Evolutionary conservation across 2,888 invertebrate genomes (phyloP), one percentile per base, ranked within the genome.

Genomic region (Trilocha varians): DNA sequence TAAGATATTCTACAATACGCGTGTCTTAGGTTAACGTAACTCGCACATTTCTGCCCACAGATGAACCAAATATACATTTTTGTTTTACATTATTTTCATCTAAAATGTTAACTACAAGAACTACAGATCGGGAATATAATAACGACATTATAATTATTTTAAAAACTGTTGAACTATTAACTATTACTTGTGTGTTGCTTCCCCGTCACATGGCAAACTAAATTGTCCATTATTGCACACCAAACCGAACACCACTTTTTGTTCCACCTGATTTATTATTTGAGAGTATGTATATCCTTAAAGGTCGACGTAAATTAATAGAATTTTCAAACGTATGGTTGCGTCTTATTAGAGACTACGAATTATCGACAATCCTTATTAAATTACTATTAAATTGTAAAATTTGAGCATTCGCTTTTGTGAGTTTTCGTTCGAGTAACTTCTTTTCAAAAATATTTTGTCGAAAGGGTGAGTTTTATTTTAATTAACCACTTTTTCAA

Each of bases 141-240:
- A 60, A 54, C 51, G 65, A 64, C 61, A 57, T 56, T 54, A 57
- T 61, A 42, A 57, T 57, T 65, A 59, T 56, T 66, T n/a, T n/a
- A n/a, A 70, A 65, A 59, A 64, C 51, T 63, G 57, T 55, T 63
- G 62, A 62, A 59, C 58, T 65, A 59, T 58, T 62, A 62, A 59
- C 49, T 58, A 50, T 57, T 58, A 54, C 60, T 68, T 62, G 55
- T 57, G 52, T 59, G 61, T 49, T 78, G 82, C 82, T 83, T 83
- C 83, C 84, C 76, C 82, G 82, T 82, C 80, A 64, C 58, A 73
- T 64, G 67, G 70, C 78, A 72, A 75, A 72, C 70, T 61, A 70
- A 68, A 78, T 74, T 73, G 83, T 84, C 82, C 73, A 66, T 79
- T 56, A 70, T 68, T 56, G 63, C 84, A 82, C 73, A 71, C 75